Evolutionary conservation across 2,113 vertebrate genomes (phyloP).

Genomic region (Isichthys henryi): DNA sequence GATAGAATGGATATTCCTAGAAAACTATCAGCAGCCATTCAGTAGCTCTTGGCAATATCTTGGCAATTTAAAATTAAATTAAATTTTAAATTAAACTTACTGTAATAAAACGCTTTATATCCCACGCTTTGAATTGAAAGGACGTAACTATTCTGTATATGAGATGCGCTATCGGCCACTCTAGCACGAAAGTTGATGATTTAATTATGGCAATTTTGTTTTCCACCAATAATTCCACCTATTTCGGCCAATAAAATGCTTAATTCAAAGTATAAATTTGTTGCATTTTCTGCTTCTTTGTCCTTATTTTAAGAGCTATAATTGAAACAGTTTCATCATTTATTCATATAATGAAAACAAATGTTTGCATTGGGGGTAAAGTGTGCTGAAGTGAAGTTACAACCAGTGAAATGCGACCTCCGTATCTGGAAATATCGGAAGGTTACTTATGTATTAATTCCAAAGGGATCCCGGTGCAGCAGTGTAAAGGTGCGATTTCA

Average conservation of each 20-base stretch:
- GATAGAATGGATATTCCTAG: too few species aligned
- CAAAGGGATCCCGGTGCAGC: conserved; percentile 21
- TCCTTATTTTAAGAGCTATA: conserved; percentile 34
- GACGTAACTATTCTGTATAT: not conserved
- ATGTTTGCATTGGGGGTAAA: conserved; percentile 27
- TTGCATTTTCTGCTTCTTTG: not conserved
- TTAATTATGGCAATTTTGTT: not conserved
- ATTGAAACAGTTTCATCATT: conserved; percentile 39
- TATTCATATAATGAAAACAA: conserved; percentile 43
- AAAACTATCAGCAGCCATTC: not conserved
- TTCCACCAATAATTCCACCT: too few species aligned
- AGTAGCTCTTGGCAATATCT: not conserved
- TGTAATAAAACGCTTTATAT: not conserved
- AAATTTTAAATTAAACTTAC: not conserved
- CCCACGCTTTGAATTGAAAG: not conserved
- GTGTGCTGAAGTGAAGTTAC: conserved; percentile 20
- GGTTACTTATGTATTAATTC: conserved; percentile 31
- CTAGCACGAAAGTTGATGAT: not conserved
- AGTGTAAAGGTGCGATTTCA: conserved; percentile 13
- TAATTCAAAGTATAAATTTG: conserved; percentile 1
- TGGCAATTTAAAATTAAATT: not conserved
- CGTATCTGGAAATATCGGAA: conserved; percentile 29
- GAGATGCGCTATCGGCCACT: not conserved
- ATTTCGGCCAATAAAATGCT: not conserved
- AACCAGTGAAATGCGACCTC: too few species aligned